A percentile compares a stretch with the other conserved stretches of the same genome.
Conservation (phyloP, 35 echinoderm and acorn worm genomes). For the Chiridota heheva region DNA sequence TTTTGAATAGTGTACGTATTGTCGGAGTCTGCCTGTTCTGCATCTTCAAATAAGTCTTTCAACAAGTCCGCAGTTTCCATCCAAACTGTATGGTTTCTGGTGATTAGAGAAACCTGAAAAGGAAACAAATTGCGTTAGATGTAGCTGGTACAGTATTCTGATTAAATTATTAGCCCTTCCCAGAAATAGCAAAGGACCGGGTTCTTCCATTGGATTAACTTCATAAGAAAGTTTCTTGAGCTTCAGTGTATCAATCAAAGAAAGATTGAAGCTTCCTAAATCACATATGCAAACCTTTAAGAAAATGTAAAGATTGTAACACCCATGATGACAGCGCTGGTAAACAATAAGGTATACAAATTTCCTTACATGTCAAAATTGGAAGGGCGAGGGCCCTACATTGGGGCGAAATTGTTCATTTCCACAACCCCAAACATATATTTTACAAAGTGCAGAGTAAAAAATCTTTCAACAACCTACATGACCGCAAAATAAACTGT, state of each 20-base stretch:
- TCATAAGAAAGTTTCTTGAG: background rate
- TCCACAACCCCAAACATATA: no score
- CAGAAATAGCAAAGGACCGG: background rate
- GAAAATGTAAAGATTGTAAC: background rate
- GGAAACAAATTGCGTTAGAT: background rate
- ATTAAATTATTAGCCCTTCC: background rate
- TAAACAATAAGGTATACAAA: background rate
- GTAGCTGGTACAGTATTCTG: background rate
- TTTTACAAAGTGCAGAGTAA: no score
- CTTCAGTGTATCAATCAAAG: background rate
- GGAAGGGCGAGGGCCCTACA: no score
- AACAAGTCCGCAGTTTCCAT: constrained; percentile 14
- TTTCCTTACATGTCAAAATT: no score
- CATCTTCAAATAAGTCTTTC: constrained; percentile 48
- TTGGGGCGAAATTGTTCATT: no score
- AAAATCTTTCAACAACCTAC: no score
- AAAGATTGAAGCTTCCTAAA: background rate
- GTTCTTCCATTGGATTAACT: background rate
- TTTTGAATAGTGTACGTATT: constrained; percentile 54
- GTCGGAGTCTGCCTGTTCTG: no score
- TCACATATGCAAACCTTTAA: no score
- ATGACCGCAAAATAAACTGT: no score
- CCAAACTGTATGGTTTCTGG: constrained; percentile 57
- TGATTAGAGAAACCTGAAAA: constrained; percentile 52
- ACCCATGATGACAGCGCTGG: background rate